phyloP scores from a whole-genome alignment of 1,140 invertebrate species.

The Drosophila triauraria region DNA sequence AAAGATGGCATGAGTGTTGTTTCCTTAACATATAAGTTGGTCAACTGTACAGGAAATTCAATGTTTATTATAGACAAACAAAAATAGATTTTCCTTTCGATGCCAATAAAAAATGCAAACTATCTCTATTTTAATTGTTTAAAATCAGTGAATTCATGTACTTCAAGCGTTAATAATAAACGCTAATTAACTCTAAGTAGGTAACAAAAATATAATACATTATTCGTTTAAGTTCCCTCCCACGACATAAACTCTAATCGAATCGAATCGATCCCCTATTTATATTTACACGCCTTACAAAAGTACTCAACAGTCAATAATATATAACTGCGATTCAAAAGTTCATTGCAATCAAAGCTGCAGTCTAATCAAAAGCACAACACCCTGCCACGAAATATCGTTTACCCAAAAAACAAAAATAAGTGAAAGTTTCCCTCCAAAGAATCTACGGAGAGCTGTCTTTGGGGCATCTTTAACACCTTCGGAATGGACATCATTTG shows the following conservation, averaged over 20 bases:
- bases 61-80: not conserved
- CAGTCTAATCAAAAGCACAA: conserved; percentile 34
- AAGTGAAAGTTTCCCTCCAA: conserved; percentile 53
- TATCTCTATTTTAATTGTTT: too few species aligned
- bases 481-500: conserved; percentile 56
- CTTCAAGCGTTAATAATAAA: not conserved
- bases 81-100: not conserved
- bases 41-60: not conserved
- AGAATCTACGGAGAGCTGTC: conserved; percentile 40
- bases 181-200: not conserved
- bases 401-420: conserved; percentile 15
- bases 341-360: conserved; percentile 21
- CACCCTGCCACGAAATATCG: conserved; percentile 34
- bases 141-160: too few species aligned
- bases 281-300: conserved; percentile 2
- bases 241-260: conserved; percentile 5
- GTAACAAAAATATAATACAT: not conserved
- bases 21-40: conserved; percentile 18
- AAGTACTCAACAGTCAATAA: conserved; percentile 4
- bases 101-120: too few species aligned
- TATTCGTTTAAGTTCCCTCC: not conserved
- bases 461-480: conserved; percentile 59
- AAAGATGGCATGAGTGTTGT: conserved; percentile 1
- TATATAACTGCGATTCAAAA: conserved; percentile 1
- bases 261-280: conserved; percentile 1